phyloP scores from a whole-genome alignment of 2,113 vertebrate species.

The Ameiurus melas region DNA sequence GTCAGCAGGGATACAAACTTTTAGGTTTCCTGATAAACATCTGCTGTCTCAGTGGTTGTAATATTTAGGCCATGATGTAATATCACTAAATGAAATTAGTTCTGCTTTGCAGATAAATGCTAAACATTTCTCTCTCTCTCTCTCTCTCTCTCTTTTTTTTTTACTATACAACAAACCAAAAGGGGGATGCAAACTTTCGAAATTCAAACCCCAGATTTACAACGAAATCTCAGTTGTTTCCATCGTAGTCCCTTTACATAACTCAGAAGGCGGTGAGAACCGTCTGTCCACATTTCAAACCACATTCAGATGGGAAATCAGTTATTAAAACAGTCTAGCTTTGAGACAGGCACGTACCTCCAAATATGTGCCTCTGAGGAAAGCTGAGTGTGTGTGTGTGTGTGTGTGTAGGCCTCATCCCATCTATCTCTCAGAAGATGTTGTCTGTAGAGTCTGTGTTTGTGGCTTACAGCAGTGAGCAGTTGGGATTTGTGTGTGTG shows the following conservation, averaged over 20 bases:
- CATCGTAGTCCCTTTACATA: conserved; percentile 66
- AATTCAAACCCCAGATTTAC: not conserved
- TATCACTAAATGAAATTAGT: not conserved
- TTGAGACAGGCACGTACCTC: conserved; percentile 19
- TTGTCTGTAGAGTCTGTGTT: conserved; percentile 56
- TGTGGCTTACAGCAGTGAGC: conserved; percentile 25
- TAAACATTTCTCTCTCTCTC: not conserved
- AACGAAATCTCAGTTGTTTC: conserved; percentile 23
- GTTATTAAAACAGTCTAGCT: conserved; percentile 27
- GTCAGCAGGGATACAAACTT: not conserved
- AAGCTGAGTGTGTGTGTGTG: not conserved
- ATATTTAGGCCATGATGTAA: not conserved
- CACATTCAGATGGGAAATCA: conserved; percentile 25
- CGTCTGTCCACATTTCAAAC: conserved; percentile 64
- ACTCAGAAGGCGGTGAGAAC: conserved; percentile 69
- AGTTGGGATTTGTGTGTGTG: conserved; percentile 10
- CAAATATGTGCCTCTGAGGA: not conserved
- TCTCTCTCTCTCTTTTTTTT: not conserved
- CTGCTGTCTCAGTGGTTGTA: not conserved
- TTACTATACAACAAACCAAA: not conserved
- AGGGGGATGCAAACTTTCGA: not conserved
- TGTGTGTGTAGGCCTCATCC: conserved; percentile 58
- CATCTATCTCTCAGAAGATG: conserved; percentile 64
- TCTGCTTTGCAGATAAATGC: not conserved
- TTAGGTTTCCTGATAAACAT: not conserved